Evolutionary conservation across 2,888 invertebrate genomes (phyloP).

Genomic region (Salpingus planirostris): DNA sequence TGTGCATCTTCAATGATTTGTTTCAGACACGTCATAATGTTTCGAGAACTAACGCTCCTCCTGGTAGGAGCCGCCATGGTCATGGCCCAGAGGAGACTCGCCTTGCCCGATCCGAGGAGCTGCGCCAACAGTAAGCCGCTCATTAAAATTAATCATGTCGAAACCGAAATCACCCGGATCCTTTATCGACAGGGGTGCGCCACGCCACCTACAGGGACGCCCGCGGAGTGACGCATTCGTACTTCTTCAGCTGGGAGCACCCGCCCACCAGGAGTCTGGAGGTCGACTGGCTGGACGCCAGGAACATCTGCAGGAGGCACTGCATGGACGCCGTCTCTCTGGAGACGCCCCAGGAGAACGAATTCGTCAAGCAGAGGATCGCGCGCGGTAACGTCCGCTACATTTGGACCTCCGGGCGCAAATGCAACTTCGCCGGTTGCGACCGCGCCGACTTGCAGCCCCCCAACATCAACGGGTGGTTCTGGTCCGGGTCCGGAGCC

Average conservation of each 20-base stretch:
- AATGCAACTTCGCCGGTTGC: constrained; percentile 88
- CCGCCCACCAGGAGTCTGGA: constrained; percentile 66
- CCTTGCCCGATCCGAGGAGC: constrained; percentile 80
- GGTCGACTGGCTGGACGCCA: constrained; percentile 84
- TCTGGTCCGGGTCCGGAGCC: constrained; percentile 89
- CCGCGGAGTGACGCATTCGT: constrained; percentile 78
- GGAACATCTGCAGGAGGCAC: constrained; percentile 84
- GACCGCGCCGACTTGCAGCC: constrained; percentile 74
- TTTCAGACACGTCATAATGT: constrained; percentile 26
- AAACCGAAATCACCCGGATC: too few relatives aligned
- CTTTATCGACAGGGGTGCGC: constrained; percentile 65
- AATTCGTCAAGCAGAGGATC: constrained; percentile 80
- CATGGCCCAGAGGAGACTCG: constrained; percentile 74
- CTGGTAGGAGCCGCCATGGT: constrained; percentile 57
- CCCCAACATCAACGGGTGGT: constrained; percentile 83
- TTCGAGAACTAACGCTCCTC: constrained; percentile 49
- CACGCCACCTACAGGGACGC: constrained; percentile 84
- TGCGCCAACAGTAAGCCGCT: constrained; percentile 85
- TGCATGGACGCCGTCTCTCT: constrained; percentile 91
- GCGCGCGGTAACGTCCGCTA: constrained; percentile 68
- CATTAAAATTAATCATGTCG: too few relatives aligned
- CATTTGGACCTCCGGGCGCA: constrained; percentile 88
- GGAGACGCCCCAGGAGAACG: constrained; percentile 86
- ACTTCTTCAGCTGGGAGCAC: constrained; percentile 92
- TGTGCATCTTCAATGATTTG: constrained; percentile 1